Evolutionary conservation across 2,888 invertebrate species (phyloP), one percentile per base, ranked within the genome.

Genomic region (Pogonocherus hispidulus): DNA sequence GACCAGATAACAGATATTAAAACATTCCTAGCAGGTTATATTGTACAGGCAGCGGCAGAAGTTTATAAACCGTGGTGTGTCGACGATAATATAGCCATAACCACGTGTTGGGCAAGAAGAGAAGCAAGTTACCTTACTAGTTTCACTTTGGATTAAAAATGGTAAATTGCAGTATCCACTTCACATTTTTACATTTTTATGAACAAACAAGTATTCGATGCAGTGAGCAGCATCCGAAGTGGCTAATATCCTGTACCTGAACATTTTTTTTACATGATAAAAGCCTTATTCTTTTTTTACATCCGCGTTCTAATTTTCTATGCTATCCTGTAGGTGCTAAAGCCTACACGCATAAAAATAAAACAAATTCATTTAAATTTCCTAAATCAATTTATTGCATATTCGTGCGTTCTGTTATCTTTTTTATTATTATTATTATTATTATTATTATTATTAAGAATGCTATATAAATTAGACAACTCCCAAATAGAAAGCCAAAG

Each of bases 1-100:
- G 54, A 52, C 54, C 32, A 47, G 35, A 51, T 66, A 60, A 14
- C 37, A 23, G 16, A 59, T 52, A 66, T 60, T 66, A 46, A 66
- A 66, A 54, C 65, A 59, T 66, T 66, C 60, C 52, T 60, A 14
- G 22, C 57, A 46, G 57, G 27, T 44, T 44, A 23, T 22, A 37
- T 22, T 22, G 46, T 64, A 64, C 64, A 64, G 32, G 44, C 44
- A 56, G 37, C 32, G 23, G 47, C 20, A 56, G 46, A 64, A 56
- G 64, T 35, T 16, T 57, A 8, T 14, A 55, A 63, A 32, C 41
- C 20, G 22, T 22, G 9, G 47, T 9, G 14, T 19, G 51, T 37
- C 6, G 41, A 52, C 32, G 19, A 22, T 62, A 52, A 62, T 62
- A 49, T 22, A 54, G 63, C 59, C 4, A 27, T 51, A 49, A 52